These are phyloP conservation scores for Glossosoma conforme DNA, from an alignment of 1,140 invertebrate species.

Conservation along the genomic window DNA sequence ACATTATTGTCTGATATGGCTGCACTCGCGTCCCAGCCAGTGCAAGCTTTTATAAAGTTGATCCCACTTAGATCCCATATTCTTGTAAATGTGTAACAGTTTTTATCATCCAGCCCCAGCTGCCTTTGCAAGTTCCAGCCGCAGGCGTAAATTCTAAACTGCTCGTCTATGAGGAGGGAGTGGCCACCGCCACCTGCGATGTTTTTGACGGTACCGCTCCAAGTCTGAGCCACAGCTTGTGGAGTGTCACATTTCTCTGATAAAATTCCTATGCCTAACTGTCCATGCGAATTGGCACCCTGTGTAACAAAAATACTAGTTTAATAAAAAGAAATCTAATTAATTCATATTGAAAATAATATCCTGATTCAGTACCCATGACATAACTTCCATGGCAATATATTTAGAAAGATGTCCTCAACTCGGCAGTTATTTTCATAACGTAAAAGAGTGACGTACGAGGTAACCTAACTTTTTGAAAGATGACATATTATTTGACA, in stretches of 20 bases:
- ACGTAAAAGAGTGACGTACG: no score
- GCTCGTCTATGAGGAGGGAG: conserved; percentile 60
- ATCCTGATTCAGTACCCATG: conserved; percentile 1
- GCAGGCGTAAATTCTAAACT: conserved; percentile 71
- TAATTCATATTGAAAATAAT: neutral
- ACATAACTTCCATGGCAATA: conserved; percentile 13
- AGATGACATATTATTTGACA: no score
- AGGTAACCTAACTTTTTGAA: no score
- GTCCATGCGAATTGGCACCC: conserved; percentile 84
- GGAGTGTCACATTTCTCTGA: conserved; percentile 64
- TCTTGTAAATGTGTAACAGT: conserved; percentile 50
- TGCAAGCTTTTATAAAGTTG: conserved; percentile 56
- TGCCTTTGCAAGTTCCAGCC: conserved; percentile 85
- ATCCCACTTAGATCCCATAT: conserved; percentile 52
- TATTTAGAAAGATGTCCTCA: no score
- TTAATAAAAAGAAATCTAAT: neutral
- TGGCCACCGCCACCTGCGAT: conserved; percentile 75
- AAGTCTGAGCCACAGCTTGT: conserved; percentile 45
- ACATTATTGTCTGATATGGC: conserved; percentile 60
- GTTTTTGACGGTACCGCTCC: conserved; percentile 47
- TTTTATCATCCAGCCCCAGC: conserved; percentile 54
- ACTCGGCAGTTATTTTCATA: no score
- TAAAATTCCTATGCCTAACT: conserved; percentile 63
- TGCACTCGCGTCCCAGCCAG: conserved; percentile 69
- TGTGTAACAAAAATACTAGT: conserved; percentile 35